Evolutionary conservation across 2,113 vertebrate species (phyloP).

Genomic region (Brachirus orientalis): DNA sequence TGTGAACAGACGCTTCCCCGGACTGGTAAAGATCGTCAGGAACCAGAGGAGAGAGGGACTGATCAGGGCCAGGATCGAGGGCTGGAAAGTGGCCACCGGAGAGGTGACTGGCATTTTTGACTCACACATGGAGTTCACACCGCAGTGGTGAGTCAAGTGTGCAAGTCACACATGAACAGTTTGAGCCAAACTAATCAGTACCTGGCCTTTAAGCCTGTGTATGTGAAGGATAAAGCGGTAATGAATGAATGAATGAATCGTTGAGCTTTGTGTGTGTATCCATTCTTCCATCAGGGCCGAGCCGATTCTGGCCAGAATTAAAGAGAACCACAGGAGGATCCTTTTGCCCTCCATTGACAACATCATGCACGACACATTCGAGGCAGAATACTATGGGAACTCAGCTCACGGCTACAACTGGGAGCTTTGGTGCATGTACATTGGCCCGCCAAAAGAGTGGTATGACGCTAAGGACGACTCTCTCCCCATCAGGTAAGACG

Average conservation of each 20-base stretch:
- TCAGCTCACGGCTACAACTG: conserved; percentile 96
- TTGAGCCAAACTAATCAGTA: not conserved
- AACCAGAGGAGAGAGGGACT: not conserved
- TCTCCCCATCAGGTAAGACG: conserved; percentile 90
- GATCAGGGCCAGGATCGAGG: conserved; percentile 1
- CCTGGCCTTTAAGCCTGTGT: not conserved
- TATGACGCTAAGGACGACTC: conserved; percentile 93
- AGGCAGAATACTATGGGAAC: conserved; percentile 94
- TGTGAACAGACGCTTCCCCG: not conserved
- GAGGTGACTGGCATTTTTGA: conserved; percentile 1
- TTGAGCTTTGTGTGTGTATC: not conserved
- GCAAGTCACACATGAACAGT: not conserved
- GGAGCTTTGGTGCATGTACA: conserved; percentile 99
- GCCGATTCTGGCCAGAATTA: conserved; percentile 92
- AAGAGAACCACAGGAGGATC: conserved; percentile 90
- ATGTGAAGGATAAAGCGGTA: no score
- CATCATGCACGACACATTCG: conserved; percentile 95
- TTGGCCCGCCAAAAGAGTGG: conserved; percentile 95
- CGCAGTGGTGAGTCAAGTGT: not conserved
- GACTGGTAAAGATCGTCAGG: not conserved
- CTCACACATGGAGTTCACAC: not conserved
- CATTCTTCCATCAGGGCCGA: conserved; percentile 85
- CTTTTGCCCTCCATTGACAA: conserved; percentile 97
- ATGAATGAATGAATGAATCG: no score
- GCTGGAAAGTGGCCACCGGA: not conserved